phyloP scores from a whole-genome alignment of 92 coral and sea anemone genomes.

The Ricordea florida region DNA sequence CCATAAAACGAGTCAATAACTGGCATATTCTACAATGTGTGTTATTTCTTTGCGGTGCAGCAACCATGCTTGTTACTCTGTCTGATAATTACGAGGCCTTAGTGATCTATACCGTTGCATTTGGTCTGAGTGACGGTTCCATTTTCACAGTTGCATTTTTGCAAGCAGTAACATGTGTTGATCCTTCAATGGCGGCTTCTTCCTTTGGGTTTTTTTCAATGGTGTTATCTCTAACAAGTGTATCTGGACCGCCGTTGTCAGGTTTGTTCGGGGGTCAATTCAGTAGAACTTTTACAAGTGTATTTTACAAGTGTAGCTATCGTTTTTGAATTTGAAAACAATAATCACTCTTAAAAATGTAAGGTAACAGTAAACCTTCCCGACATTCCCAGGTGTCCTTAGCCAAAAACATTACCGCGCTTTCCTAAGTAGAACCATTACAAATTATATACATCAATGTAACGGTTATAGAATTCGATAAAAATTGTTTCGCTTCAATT shows the following conservation, averaged over 20 bases:
- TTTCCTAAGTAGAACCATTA: too few relatives aligned
- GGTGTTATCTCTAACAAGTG: background rate
- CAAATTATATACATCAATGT: too few relatives aligned
- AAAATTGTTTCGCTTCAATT: too few relatives aligned
- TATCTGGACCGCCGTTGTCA: slow-evolving; percentile 20
- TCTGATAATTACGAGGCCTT: slow-evolving; percentile 9
- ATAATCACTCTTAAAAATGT: too few relatives aligned
- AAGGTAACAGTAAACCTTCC: too few relatives aligned
- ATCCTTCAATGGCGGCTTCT: slow-evolving; percentile 2
- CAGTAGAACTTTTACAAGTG: too few relatives aligned
- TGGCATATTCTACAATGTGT: background rate
- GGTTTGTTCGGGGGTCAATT: too few relatives aligned
- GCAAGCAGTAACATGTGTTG: slow-evolving; percentile 11
- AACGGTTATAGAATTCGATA: too few relatives aligned
- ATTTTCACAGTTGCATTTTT: background rate
- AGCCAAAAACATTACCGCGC: too few relatives aligned
- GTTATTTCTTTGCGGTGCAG: background rate
- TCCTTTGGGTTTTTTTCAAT: background rate
- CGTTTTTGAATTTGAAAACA: too few relatives aligned
- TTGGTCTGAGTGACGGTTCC: slow-evolving; percentile 26
- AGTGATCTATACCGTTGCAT: background rate
- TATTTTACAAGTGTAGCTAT: too few relatives aligned
- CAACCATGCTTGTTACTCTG: slow-evolving; percentile 2
- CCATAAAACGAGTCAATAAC: background rate
- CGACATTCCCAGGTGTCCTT: too few relatives aligned